Evolutionary conservation across 2,888 invertebrate genomes (phyloP).

Genomic region (Hydrotaea diabolus): DNA sequence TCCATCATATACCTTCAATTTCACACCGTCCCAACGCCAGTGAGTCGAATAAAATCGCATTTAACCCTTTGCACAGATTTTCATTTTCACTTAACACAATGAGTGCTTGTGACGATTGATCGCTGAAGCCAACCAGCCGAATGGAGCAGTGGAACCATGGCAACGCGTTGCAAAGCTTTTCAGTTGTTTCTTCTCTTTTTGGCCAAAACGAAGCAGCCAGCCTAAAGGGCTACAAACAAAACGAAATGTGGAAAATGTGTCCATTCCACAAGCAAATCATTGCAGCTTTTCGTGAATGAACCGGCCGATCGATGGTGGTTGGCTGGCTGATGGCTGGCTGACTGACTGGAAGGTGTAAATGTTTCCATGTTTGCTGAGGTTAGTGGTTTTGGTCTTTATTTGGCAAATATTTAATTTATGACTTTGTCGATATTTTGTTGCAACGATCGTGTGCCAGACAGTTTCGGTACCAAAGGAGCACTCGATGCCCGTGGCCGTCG

Average conservation of each 20-base stretch:
- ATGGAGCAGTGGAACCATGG: too few species aligned
- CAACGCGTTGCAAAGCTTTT: background rate
- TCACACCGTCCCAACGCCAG: too few species aligned
- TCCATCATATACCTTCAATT: too few species aligned
- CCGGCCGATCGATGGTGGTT: background rate
- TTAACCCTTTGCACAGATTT: constrained; percentile 48
- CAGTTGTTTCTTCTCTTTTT: constrained; percentile 16
- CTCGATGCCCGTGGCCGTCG: background rate
- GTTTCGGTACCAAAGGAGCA: constrained; percentile 33
- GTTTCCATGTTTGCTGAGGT: constrained; percentile 58
- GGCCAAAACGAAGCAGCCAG: constrained; percentile 27
- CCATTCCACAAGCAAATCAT: constrained; percentile 62
- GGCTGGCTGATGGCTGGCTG: too few species aligned
- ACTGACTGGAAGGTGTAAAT: too few species aligned
- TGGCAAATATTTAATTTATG: constrained; percentile 78
- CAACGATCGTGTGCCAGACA: constrained; percentile 73
- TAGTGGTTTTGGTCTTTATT: constrained; percentile 50
- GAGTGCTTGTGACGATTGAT: constrained; percentile 77
- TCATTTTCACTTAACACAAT: constrained; percentile 36
- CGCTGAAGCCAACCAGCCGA: constrained; percentile 69
- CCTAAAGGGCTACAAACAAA: background rate
- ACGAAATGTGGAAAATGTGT: constrained; percentile 19
- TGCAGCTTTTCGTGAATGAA: constrained; percentile 50
- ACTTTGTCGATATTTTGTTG: constrained; percentile 76
- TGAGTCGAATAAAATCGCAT: background rate